These are phyloP conservation scores for Sphaeridia pumilis DNA, from an alignment of 2,888 invertebrate species.

Conservation along the genomic window DNA sequence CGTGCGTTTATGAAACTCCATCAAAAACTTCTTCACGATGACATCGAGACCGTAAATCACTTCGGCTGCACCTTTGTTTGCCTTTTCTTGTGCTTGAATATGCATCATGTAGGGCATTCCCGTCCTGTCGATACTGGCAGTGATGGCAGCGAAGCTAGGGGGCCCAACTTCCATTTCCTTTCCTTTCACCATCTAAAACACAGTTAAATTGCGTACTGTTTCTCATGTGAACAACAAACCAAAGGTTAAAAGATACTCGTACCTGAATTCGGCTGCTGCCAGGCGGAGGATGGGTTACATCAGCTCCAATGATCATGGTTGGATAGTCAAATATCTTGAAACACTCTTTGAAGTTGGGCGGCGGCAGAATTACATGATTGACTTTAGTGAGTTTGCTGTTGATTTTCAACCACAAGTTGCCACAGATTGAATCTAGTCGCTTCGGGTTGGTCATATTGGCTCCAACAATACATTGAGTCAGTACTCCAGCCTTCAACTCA, in stretches of 20 bases:
- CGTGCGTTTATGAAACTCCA: not conserved
- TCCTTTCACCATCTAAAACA: slow-evolving; percentile 11
- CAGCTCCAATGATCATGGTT: slow-evolving; percentile 43
- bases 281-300: slow-evolving; percentile 30
- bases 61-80: slow-evolving; percentile 44
- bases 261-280: not conserved
- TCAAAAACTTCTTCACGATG: slow-evolving; percentile 55
- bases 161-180: slow-evolving; percentile 1
- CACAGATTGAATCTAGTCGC: slow-evolving; percentile 17
- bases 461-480: slow-evolving; percentile 40
- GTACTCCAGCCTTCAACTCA: slow-evolving; percentile 34
- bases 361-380: slow-evolving; percentile 36
- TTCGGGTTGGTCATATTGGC: slow-evolving; percentile 13
- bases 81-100: slow-evolving; percentile 16
- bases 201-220: not conserved
- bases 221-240: too few species aligned
- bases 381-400: slow-evolving; percentile 41
- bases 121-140: slow-evolving; percentile 10
- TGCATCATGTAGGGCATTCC: slow-evolving; percentile 20
- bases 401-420: slow-evolving; percentile 39
- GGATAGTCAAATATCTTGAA: slow-evolving; percentile 36
- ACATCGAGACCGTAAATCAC: slow-evolving; percentile 60
- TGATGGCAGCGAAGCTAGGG: slow-evolving; percentile 18
- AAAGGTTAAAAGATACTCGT: too few species aligned
- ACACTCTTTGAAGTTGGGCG: slow-evolving; percentile 3